phyloP scores from a whole-genome alignment of 2,113 vertebrate species.

The Ceuthmochares aereus region DNA sequence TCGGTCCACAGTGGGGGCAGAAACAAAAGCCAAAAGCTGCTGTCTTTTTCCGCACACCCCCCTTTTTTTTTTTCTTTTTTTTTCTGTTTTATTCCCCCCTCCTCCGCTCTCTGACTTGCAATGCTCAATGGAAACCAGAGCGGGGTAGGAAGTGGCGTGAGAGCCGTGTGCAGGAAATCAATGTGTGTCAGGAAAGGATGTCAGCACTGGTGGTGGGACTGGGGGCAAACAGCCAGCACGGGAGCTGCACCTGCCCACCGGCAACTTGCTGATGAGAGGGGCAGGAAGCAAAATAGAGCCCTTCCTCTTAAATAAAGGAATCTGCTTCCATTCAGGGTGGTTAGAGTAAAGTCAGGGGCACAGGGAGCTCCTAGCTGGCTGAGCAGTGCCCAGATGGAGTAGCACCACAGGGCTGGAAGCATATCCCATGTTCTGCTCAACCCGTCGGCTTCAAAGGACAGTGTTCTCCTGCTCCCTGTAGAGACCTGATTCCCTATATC shows the following conservation, averaged over 20 bases:
- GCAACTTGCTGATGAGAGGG: rapidly evolving
- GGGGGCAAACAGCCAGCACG: rapidly evolving
- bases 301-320: not conserved
- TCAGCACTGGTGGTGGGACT: not conserved
- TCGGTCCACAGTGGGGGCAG: rapidly evolving
- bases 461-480: rapidly evolving
- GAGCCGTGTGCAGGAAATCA: not conserved
- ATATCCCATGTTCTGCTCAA: not conserved
- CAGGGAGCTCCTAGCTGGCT: not conserved
- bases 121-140: rapidly evolving
- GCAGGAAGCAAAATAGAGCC: not conserved
- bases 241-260: not conserved
- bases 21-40: not conserved
- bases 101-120: rapidly evolving
- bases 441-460: not conserved
- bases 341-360: rapidly evolving
- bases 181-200: constrained; percentile 47
- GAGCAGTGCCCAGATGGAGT: not conserved
- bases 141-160: not conserved
- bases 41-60: not conserved
- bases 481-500: not conserved
- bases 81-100: rapidly evolving
- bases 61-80: not conserved
- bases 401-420: rapidly evolving
- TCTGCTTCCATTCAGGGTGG: rapidly evolving